Evolutionary conservation across 2,113 vertebrate genomes (phyloP), one percentile per base, ranked within the genome.

Genomic region (Antechinus stuartii): DNA sequence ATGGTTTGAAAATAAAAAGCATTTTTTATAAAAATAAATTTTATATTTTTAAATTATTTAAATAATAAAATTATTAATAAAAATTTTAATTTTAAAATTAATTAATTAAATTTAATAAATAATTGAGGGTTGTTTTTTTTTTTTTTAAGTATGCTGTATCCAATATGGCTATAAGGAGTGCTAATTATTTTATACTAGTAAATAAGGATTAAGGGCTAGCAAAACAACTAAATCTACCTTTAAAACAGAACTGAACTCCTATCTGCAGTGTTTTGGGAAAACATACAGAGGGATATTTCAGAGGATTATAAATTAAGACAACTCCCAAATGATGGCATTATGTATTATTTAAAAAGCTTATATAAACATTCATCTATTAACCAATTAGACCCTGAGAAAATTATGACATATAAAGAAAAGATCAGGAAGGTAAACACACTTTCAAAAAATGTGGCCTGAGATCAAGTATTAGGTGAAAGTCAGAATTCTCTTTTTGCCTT

Each of bases 341-440:
- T 46, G 94, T 94, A 90, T 91, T 91, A 68, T 91, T 96, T 26
- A 8, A 14, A 93, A 76, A 92, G 94, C 92, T 91, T 52, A 57
- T n/a, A 54, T 61, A 90, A 91, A 91, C 19, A 52, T 90, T 90
- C 90, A 68, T 11, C 49, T 91, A 89, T 95, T 54, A 94, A 95
- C 49, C 95, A 94, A 95, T 2, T 93, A 92, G 57, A 0, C 54
- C 94, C 42, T 96, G 54, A 92, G 56, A 90, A 90, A 90, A 30
- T 42, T 50, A 93, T 23, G 54, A 7, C 50, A 76, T 19, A 25
- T 25, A 53, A 56, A 89, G 30, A 22, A 9, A 49, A 26, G 25
- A 90, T 42, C 10, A 90, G n/a, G n/a, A 84, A 90, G 25, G 47
- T 50, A 52, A 50, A 50, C 90, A 27, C 47, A 49, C 24, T 50